phyloP scores from a whole-genome alignment of 2,797 vertebrate genomes.

The Epinephelus malabaricus region DNA sequence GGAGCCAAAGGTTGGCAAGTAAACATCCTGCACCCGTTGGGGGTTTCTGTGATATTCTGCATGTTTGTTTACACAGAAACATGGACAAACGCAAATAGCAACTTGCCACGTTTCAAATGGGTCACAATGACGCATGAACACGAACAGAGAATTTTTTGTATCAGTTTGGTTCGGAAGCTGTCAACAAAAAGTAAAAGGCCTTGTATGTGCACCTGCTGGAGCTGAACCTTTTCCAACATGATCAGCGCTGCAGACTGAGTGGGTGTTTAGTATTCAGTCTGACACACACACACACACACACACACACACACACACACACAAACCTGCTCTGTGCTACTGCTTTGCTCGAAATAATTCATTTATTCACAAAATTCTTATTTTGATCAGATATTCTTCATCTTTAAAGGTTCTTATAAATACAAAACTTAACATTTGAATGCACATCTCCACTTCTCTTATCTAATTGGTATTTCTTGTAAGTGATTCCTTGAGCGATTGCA shows the following conservation, averaged over 20 bases:
- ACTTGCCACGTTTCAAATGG: slow-evolving; percentile 6
- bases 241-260: slow-evolving; percentile 62
- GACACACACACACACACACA: slow-evolving; percentile 31
- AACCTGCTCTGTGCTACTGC: slow-evolving; percentile 51
- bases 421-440: slow-evolving; percentile 9
- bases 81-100: neutral
- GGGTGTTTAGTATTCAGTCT: slow-evolving; percentile 82
- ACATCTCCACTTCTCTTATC: slow-evolving; percentile 13
- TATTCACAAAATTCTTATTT: slow-evolving; percentile 2
- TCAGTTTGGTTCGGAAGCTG: slow-evolving; percentile 23
- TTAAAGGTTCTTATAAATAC: slow-evolving; percentile 27
- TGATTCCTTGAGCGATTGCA: slow-evolving; percentile 20
- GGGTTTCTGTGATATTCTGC: neutral
- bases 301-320: slow-evolving; percentile 50
- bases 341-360: slow-evolving; percentile 29
- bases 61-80: neutral
- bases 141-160: slow-evolving; percentile 40
- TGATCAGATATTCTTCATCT: neutral
- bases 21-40: neutral
- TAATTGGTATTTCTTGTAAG: slow-evolving; percentile 6
- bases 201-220: slow-evolving; percentile 80
- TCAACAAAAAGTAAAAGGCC: slow-evolving; percentile 48
- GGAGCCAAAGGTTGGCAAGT: neutral
- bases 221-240: slow-evolving; percentile 80
- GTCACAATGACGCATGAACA: slow-evolving; percentile 4